These are phyloP conservation scores for Gadus macrocephalus DNA, from an alignment of 2,113 vertebrate genomes.

Conservation along the genomic window DNA sequence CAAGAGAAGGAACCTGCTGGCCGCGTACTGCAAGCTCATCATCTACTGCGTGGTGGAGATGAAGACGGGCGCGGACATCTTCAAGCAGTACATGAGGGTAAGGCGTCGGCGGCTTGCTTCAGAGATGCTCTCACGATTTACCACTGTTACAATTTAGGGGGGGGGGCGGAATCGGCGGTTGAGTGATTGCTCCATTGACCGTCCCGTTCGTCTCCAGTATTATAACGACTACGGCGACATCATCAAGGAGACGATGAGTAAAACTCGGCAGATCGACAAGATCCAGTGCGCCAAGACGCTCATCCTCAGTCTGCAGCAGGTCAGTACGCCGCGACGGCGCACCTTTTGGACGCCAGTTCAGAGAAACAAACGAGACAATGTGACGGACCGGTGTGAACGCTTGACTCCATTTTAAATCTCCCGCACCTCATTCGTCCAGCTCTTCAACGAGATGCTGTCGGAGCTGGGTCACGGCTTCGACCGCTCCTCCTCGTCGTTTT, in stretches of 20 bases:
- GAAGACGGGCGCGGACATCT: conserved; percentile 96
- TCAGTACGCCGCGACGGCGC: conserved; percentile 59
- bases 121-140: neutral
- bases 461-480: conserved; percentile 95
- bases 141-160: neutral
- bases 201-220: conserved; percentile 76
- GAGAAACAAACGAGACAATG: too few relatives aligned
- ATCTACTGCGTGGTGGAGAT: conserved; percentile 99
- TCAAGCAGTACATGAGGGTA: conserved; percentile 99
- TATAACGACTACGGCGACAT: conserved; percentile 99
- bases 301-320: conserved; percentile 98
- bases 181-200: neutral
- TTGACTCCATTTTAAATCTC: neutral
- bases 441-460: conserved; percentile 98
- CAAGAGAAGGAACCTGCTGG: conserved; percentile 96
- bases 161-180: neutral
- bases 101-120: conserved; percentile 13
- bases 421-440: conserved; percentile 61
- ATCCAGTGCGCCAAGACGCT: conserved; percentile 99
- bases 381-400: neutral
- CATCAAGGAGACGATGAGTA: conserved; percentile 99
- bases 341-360: too few relatives aligned
- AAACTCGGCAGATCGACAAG: conserved; percentile 97
- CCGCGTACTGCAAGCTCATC: conserved; percentile 98
- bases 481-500: conserved; percentile 91